Conservation (phyloP, 1,140 invertebrate genomes). For the Dinothrombium tinctorium region DNA sequence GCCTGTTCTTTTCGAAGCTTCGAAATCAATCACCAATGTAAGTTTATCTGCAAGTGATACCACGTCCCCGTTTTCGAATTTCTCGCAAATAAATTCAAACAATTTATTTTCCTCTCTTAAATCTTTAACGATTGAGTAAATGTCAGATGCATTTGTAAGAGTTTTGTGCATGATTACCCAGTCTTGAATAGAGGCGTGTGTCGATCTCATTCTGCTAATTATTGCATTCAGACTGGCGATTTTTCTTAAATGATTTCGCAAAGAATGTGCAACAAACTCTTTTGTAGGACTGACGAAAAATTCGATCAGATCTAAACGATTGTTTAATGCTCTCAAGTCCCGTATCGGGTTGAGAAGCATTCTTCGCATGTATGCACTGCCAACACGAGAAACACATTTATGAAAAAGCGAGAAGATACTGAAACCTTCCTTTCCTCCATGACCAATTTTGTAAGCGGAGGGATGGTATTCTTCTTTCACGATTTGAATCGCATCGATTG, state of each 20-base stretch:
- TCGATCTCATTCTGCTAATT: constrained; percentile 2
- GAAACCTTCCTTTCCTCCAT: constrained; percentile 33
- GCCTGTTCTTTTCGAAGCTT: not conserved
- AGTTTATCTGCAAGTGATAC: not conserved
- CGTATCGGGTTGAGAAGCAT: constrained; percentile 6
- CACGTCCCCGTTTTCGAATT: not conserved
- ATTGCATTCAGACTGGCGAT: constrained; percentile 1
- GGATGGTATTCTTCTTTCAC: constrained; percentile 46
- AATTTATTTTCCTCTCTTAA: not conserved
- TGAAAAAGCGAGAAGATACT: constrained; percentile 22
- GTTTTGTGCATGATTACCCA: not conserved
- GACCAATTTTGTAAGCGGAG: constrained; percentile 38
- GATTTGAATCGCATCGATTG: constrained; percentile 41
- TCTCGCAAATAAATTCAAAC: not conserved
- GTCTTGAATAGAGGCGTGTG: not conserved
- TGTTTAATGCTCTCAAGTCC: not conserved
- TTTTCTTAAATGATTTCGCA: constrained; percentile 3
- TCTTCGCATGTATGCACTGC: constrained; percentile 5
- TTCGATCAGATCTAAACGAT: constrained; percentile 10
- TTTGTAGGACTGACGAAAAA: constrained; percentile 5
- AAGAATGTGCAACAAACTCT: not conserved
- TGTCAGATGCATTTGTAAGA: not conserved
- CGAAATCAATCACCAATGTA: constrained; percentile 8
- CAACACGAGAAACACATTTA: constrained; percentile 7
- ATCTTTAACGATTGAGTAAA: not conserved